These are phyloP conservation scores for Acrocephalus arundinaceus DNA, from an alignment of 2,113 vertebrate genomes.

Conservation along the genomic window DNA sequence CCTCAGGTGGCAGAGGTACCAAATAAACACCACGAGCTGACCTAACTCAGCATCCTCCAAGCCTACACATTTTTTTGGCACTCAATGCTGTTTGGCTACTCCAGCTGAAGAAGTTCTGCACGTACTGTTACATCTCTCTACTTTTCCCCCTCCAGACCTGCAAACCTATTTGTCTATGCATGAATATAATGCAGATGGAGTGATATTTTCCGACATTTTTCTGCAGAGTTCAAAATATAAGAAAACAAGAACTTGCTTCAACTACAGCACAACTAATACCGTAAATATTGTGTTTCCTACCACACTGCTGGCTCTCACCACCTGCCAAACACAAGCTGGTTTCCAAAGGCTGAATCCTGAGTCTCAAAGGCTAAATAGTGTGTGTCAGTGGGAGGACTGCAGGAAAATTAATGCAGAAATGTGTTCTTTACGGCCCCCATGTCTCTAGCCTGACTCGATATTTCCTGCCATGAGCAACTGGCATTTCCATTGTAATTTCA, in stretches of 20 bases:
- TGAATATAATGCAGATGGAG: background rate
- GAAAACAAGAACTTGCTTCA: background rate
- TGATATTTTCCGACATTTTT: background rate
- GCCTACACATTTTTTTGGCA: background rate
- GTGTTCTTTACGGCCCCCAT: background rate
- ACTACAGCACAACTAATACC: background rate
- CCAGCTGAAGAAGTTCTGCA: background rate
- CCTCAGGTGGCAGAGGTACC: background rate
- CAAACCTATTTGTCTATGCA: background rate
- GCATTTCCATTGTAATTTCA: constrained; percentile 36
- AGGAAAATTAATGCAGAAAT: constrained; percentile 18
- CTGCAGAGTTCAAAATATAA: background rate
- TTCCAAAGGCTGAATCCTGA: constrained; percentile 28
- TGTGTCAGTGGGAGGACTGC: background rate
- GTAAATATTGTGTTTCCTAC: constrained; percentile 3
- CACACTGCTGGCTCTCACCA: background rate
- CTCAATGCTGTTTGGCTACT: background rate
- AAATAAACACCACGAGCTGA: background rate
- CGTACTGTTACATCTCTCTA: background rate
- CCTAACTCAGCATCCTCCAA: background rate
- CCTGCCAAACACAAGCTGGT: background rate
- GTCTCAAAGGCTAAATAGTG: constrained; percentile 34
- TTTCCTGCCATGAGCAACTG: constrained; percentile 6
- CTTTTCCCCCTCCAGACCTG: background rate
- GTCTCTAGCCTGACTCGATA: background rate